Evolutionary conservation across 2,113 vertebrate genomes (phyloP).

Genomic region (Morone chrysops): DNA sequence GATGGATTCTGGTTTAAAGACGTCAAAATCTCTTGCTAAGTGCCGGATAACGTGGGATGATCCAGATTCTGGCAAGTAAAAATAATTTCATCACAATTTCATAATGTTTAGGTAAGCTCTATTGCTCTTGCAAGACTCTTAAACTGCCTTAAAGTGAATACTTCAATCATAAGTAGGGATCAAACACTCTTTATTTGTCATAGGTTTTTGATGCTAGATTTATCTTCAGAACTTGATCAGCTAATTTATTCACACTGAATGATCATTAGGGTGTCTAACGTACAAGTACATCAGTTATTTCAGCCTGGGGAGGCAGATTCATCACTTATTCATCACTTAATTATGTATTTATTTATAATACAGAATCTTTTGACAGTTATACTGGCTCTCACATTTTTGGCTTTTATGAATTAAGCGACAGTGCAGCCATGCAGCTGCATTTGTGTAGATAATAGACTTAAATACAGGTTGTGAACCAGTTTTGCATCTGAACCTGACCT

Average conservation of each 20-base stretch:
- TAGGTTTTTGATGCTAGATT: constrained; percentile 8
- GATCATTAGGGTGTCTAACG: too few species aligned
- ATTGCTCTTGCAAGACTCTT: constrained; percentile 22
- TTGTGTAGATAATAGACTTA: constrained; percentile 15
- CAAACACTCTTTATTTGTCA: constrained; percentile 25
- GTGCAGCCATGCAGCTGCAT: neutral
- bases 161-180: constrained; percentile 34
- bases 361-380: neutral
- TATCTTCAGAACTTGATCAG: constrained; percentile 25
- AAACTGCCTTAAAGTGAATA: constrained; percentile 13
- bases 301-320: neutral
- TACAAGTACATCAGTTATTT: neutral
- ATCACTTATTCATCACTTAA: neutral
- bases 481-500: constrained; percentile 10
- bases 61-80: constrained; percentile 20
- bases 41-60: constrained; percentile 40
- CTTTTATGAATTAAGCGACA: neutral
- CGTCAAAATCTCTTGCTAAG: constrained; percentile 28
- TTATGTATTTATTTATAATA: neutral
- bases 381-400: neutral
- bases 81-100: constrained; percentile 63
- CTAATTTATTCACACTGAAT: neutral
- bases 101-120: constrained; percentile 37
- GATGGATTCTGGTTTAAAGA: constrained; percentile 46
- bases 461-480: neutral